A percentile compares a stretch with the other conserved stretches of the same genome.
phyloP scores from a whole-genome alignment of 2,113 vertebrate genomes.

The Psittacara wagleri region DNA sequence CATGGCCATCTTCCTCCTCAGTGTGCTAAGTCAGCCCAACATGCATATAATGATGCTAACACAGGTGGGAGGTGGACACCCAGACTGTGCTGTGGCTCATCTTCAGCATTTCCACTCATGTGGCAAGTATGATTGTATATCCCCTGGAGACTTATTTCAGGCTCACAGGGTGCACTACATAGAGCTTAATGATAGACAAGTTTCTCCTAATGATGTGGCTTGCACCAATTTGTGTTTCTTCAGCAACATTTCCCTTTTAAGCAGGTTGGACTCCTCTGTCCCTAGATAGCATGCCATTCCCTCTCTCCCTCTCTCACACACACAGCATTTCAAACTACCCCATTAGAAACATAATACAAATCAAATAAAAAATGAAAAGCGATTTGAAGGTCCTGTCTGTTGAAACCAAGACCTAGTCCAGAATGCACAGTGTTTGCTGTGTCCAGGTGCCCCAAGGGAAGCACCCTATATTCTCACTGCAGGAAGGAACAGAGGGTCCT shows the following conservation, averaged over 20 bases:
- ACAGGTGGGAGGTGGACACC: slow-evolving; percentile 60
- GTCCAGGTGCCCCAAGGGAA: neutral
- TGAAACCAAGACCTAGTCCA: neutral
- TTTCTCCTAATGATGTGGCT: slow-evolving; percentile 54
- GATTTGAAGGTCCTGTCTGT: neutral
- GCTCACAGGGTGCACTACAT: neutral
- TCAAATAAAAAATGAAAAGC: neutral
- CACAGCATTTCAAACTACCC: neutral
- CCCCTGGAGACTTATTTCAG: slow-evolving; percentile 43
- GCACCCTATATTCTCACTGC: neutral
- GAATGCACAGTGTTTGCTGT: rapidly evolving
- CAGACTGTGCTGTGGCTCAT: neutral
- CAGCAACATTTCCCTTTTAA: slow-evolving; percentile 20
- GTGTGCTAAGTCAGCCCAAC: slow-evolving; percentile 11
- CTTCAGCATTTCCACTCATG: neutral
- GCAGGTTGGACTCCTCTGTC: slow-evolving; percentile 14
- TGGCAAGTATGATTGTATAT: neutral
- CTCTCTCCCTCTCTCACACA: neutral
- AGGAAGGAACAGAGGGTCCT: rapidly evolving
- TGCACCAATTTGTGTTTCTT: slow-evolving; percentile 42
- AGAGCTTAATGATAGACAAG: slow-evolving; percentile 36
- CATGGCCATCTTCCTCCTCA: slow-evolving; percentile 47
- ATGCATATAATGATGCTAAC: slow-evolving; percentile 25
- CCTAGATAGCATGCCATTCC: neutral
- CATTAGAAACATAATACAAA: neutral